Base-by-base conservation (phyloP, 1,140 invertebrate genomes). In the Atta cephalotes region DNA sequence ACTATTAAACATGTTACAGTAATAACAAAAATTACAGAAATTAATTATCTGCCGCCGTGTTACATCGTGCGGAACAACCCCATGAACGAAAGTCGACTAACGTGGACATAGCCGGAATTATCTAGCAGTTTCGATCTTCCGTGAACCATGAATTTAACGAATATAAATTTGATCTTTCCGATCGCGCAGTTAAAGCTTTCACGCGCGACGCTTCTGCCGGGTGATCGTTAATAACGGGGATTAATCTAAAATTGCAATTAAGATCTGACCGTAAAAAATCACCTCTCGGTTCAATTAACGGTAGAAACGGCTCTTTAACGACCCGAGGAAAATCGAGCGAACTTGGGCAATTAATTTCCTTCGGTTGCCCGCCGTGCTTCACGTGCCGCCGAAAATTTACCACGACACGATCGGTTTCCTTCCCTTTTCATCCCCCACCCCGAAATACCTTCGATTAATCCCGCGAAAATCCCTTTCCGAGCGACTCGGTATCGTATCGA, bases 281-380 rank as follows among this genome's bases (percentile, higher is more conserved):
- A 62, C 49, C 49, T 56, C 62, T 86, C 62, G 56, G 60, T 82
- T 81, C 84, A 51, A 87, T 90, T 78, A 89, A 82, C 77, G 82
- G 28, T 62, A 60, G 71, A 39, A 78, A 78, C 82, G 72, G 82
- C 76, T 79, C 82, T 77, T 85, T 85, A 85, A 85, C 82, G 82
- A 85, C 39, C 63, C 63, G 82, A 71, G 60, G 81, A 77, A 85
- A 68, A 85, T 85, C 86, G 81, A 66, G 78, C 78, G 79, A 89
- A 89, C 87, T 89, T 86, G 76, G 35, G 56, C 81, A 88, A 87
- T 90, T 90, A 90, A 90, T 89, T 90, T 87, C 71, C 58, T 66
- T 60, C 88, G 77, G 65, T 82, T 72, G 18, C 31, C 28, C 70
- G 82, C 68, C 80, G 87, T 66, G 77, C 77, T 77, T 89, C 85